These are phyloP conservation scores for Galleria mellonella DNA, from an alignment of 1,140 invertebrate species.

Conservation along the genomic window DNA sequence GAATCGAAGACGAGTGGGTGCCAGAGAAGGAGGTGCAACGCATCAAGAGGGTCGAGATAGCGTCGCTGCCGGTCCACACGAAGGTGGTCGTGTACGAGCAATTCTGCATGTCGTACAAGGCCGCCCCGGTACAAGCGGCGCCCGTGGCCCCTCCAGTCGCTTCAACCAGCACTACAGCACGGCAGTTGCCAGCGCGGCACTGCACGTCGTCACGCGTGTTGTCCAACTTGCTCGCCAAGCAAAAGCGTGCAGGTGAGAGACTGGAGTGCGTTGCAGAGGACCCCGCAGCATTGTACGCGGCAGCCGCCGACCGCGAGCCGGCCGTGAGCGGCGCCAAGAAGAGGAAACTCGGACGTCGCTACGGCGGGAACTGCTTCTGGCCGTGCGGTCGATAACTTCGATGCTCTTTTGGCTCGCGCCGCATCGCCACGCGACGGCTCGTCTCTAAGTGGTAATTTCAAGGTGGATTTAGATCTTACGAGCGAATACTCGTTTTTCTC, in stretches of 20 bases:
- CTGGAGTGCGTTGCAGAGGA: conserved; percentile 31
- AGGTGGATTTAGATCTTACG: too few species aligned
- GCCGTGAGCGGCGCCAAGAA: conserved; percentile 54
- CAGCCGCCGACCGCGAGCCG: conserved; percentile 17
- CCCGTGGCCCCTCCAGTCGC: conserved; percentile 15
- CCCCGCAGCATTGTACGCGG: conserved; percentile 23
- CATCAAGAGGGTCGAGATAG: conserved; percentile 51
- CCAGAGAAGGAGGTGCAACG: conserved; percentile 47
- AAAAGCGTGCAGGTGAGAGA: conserved; percentile 17
- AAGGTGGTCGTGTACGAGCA: conserved; percentile 57
- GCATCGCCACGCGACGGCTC: too few species aligned
- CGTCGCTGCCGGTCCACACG: conserved; percentile 31
- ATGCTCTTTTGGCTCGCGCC: too few species aligned
- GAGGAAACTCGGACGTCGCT: conserved; percentile 50
- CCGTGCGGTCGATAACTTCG: conserved; percentile 54
- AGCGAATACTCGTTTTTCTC: too few species aligned
- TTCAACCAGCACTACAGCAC: conserved; percentile 1
- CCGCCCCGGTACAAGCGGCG: conserved; percentile 23
- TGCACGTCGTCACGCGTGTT: conserved; percentile 43
- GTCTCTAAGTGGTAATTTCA: too few species aligned
- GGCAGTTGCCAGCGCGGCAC: conserved; percentile 24
- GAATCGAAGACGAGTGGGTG: conserved; percentile 65
- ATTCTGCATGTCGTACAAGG: conserved; percentile 45
- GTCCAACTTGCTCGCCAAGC: conserved; percentile 45
- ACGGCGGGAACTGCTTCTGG: conserved; percentile 59